Percentiles rank a stretch among this genome's conserved stretches.
phyloP scores from a whole-genome alignment of 2,888 invertebrate genomes.

The Epinotia ramella region DNA sequence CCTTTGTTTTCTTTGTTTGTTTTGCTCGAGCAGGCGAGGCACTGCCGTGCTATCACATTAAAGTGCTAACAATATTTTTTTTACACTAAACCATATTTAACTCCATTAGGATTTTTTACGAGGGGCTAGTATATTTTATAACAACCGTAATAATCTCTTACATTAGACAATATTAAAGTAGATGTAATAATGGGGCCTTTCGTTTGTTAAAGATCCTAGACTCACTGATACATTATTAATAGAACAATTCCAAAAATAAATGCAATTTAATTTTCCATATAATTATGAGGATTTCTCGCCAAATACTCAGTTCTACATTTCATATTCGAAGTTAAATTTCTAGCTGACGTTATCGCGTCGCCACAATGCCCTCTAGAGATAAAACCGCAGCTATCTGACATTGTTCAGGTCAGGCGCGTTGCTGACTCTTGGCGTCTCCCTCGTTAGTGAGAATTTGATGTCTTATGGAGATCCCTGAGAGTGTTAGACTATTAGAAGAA shows the following conservation, averaged over 20 bases:
- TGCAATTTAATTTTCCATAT: background rate
- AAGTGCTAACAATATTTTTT: no score
- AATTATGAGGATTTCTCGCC: background rate
- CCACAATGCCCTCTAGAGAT: constrained; percentile 51
- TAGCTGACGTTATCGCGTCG: constrained; percentile 50
- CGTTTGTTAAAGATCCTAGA: no score
- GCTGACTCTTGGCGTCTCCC: constrained; percentile 60
- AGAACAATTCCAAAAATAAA: background rate
- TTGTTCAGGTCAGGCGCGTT: constrained; percentile 56
- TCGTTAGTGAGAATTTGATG: constrained; percentile 68
- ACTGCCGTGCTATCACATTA: no score
- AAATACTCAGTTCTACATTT: constrained; percentile 13
- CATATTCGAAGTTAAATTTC: constrained; percentile 35
- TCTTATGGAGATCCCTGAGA: constrained; percentile 49
- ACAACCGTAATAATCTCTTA: no score
- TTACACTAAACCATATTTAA: no score
- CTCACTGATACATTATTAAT: no score
- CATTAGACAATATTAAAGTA: no score
- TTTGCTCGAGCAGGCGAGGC: no score
- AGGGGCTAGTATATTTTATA: no score
- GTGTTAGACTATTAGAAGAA: constrained; percentile 32
- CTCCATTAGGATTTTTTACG: no score
- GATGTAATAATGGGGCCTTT: no score
- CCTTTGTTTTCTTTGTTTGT: no score
- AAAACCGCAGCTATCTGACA: constrained; percentile 50